Conservation (phyloP, 2,113 vertebrate species). For the Sturnira hondurensis region DNA sequence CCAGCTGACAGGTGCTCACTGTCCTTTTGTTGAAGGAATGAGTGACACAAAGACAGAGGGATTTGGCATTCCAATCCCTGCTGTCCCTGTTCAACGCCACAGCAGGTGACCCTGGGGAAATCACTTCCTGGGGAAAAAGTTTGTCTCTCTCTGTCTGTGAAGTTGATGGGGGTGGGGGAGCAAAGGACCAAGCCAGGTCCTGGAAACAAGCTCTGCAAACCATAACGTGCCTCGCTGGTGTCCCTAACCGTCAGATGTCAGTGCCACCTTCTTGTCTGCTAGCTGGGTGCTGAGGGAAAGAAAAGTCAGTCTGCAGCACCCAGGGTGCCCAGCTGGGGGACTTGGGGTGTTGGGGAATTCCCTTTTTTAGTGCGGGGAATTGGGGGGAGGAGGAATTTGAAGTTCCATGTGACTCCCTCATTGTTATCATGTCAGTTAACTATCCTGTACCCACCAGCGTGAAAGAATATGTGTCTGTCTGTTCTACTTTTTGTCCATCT, state of each 20-base stretch:
- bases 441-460: background rate
- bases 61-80: background rate
- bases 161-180: background rate
- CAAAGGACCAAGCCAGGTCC: background rate
- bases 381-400: background rate
- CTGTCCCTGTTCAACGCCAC: background rate
- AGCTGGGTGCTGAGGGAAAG: background rate
- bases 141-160: background rate
- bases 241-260: background rate
- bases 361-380: background rate
- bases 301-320: background rate
- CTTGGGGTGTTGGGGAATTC: background rate
- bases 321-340: no score
- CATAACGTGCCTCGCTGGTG: background rate
- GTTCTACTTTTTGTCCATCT: background rate
- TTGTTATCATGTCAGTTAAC: background rate
- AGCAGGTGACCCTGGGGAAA: background rate
- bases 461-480: background rate
- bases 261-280: background rate
- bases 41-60: background rate
- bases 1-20: background rate
- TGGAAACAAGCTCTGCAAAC: background rate
- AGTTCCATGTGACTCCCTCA: background rate
- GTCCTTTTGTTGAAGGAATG: background rate
- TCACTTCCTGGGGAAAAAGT: no score